Percentiles rank a stretch among this genome's conserved stretches.
These are phyloP conservation scores for Craterocephalus amniculus DNA, from an alignment of 2,797 vertebrate genomes.

Conservation along the genomic window DNA sequence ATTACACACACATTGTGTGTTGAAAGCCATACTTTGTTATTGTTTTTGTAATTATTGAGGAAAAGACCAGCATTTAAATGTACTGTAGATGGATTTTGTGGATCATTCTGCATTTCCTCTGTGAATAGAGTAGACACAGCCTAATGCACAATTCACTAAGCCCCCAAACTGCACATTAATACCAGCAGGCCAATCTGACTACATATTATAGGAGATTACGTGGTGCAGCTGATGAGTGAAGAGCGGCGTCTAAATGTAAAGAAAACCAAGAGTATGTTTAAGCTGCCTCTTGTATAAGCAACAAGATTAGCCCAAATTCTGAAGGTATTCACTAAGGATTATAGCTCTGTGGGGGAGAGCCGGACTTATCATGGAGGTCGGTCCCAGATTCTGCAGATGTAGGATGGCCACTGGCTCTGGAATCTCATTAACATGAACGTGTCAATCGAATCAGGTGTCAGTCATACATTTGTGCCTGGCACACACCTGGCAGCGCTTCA, in stretches of 20 bases:
- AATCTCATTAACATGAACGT: too few species aligned
- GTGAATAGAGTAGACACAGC: neutral
- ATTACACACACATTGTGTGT: neutral
- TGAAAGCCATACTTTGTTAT: neutral
- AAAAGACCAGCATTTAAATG: neutral
- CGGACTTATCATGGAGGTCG: too few species aligned
- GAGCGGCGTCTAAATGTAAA: neutral
- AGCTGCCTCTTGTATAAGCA: neutral
- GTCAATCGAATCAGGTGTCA: neutral
- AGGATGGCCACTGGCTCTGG: too few species aligned
- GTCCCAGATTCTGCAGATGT: too few species aligned
- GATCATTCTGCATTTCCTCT: neutral
- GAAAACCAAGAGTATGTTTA: neutral
- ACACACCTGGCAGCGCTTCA: neutral
- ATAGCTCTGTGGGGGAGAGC: too few species aligned
- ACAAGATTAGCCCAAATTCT: neutral
- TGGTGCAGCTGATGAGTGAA: neutral
- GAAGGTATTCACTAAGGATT: too few species aligned
- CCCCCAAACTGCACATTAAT: neutral
- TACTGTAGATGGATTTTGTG: neutral
- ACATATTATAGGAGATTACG: neutral
- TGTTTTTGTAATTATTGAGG: neutral
- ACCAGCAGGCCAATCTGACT: neutral
- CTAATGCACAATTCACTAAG: neutral
- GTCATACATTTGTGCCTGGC: neutral